Conservation (phyloP, 2,113 vertebrate genomes). For the Ophiodon elongatus region DNA sequence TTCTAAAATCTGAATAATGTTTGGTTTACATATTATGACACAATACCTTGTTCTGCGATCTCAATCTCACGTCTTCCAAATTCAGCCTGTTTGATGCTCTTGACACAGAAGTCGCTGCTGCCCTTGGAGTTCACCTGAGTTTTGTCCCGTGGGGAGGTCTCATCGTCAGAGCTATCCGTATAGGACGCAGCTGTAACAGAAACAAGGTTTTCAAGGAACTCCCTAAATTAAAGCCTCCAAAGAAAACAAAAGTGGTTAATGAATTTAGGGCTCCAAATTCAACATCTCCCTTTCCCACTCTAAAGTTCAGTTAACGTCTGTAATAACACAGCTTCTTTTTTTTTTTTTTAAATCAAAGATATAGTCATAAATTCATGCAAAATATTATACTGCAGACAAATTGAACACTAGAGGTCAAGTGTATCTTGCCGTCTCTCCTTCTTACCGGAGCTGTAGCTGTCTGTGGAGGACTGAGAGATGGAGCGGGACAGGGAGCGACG, state of each 20-base stretch:
- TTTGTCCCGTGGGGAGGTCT: conserved; percentile 93
- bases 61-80: conserved; percentile 96
- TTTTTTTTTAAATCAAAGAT: neutral
- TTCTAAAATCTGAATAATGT: neutral
- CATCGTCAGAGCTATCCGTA: conserved; percentile 96
- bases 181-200: conserved; percentile 89
- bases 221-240: neutral
- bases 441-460: conserved; percentile 96
- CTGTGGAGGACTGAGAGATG: conserved; percentile 96
- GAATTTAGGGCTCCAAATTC: neutral
- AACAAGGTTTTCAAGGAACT: neutral
- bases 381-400: neutral
- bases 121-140: conserved; percentile 94
- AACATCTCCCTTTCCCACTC: neutral
- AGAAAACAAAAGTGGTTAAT: neutral
- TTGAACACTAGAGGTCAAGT: neutral
- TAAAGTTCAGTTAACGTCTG: neutral
- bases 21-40: neutral
- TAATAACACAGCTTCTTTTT: neutral
- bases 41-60: conserved; percentile 95
- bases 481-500: conserved; percentile 95
- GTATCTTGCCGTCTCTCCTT: neutral
- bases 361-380: neutral
- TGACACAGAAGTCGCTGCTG: conserved; percentile 96
- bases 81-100: conserved; percentile 96